Percentiles rank a stretch among this genome's conserved stretches.
These are phyloP conservation scores for Myrmecobius fasciatus DNA, from an alignment of 2,113 vertebrate genomes.

Conservation along the genomic window DNA sequence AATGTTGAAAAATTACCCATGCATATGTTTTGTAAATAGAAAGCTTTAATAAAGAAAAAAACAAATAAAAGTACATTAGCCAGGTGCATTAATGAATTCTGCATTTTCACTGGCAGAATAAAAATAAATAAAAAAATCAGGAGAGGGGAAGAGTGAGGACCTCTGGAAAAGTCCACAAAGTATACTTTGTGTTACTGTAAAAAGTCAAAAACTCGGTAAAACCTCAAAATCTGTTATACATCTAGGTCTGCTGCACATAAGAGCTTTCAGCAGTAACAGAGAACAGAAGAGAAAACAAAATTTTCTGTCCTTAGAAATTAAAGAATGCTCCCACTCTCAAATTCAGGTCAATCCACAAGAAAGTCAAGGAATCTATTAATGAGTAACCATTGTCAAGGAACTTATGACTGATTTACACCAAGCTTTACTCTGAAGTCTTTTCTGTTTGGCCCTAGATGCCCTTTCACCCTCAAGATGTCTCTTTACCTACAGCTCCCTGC, in stretches of 20 bases:
- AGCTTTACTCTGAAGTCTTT: background rate
- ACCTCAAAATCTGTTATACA: background rate
- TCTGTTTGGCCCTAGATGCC: background rate
- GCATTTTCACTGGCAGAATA: background rate
- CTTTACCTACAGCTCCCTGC: background rate
- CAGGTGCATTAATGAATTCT: background rate
- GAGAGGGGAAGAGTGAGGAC: background rate
- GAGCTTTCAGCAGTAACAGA: background rate
- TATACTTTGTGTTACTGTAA: background rate
- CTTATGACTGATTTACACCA: background rate
- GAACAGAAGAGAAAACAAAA: background rate
- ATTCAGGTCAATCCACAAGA: background rate
- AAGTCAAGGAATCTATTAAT: background rate
- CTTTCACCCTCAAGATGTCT: background rate
- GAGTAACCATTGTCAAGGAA: background rate
- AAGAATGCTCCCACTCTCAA: background rate
- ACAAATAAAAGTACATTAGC: background rate
- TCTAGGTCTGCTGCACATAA: background rate
- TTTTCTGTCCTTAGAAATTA: background rate
- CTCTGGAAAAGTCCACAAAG: background rate
- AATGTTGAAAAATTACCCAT: too few species aligned
- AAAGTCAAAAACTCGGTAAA: slow-evolving; percentile 17
- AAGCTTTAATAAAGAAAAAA: too few species aligned
- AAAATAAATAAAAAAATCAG: background rate
- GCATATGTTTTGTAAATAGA: too few species aligned